These are phyloP conservation scores for Equus quagga DNA, from an alignment of 2,113 vertebrate species.

Conservation along the genomic window DNA sequence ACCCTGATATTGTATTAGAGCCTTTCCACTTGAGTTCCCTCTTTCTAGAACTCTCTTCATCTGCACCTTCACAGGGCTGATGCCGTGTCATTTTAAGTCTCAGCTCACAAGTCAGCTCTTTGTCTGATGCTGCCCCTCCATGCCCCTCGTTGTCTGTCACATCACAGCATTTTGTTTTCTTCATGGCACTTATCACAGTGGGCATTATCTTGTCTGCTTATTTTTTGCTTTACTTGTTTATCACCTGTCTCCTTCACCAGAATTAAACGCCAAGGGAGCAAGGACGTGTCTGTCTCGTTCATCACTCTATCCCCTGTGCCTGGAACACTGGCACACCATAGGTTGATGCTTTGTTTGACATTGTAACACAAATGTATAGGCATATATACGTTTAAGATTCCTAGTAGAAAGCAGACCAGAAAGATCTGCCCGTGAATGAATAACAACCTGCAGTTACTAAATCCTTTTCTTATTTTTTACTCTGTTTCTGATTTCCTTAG, in stretches of 20 bases:
- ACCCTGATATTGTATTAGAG: neutral
- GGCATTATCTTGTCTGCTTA: neutral
- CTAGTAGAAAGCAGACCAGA: conserved; percentile 7
- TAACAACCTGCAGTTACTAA: neutral
- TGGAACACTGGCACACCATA: neutral
- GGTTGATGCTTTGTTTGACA: neutral
- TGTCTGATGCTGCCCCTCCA: neutral
- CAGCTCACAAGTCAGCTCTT: neutral
- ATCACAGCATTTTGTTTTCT: neutral
- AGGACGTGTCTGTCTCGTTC: neutral
- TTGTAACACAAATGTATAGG: neutral
- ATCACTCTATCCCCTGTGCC: neutral
- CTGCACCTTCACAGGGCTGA: neutral
- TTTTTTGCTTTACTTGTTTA: neutral
- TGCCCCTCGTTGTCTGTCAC: neutral
- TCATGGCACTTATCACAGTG: neutral
- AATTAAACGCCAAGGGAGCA: neutral
- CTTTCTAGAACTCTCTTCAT: neutral
- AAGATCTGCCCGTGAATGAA: neutral
- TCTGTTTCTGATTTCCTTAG: conserved; percentile 31
- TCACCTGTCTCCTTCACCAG: neutral
- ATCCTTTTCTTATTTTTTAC: neutral
- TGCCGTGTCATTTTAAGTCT: neutral
- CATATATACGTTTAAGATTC: neutral
- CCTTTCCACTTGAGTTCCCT: neutral